Conservation (phyloP, 64 coral and sea anemone genomes). For the Cladopsammia gracilis region DNA sequence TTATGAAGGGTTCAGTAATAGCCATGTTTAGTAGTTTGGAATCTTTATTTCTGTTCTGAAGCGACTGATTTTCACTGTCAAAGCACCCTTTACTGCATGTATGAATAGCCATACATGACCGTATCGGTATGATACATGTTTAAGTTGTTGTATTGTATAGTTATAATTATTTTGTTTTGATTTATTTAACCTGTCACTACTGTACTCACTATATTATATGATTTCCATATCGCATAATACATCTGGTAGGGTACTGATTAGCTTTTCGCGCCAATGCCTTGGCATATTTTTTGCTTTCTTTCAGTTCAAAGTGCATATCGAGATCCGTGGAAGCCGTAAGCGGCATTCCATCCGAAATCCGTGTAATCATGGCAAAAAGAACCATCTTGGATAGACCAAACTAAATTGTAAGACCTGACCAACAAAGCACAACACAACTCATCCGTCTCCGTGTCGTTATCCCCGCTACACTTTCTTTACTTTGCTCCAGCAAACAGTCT, state of each 20-base stretch:
- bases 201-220: conserved; percentile 81
- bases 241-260: conserved; percentile 92
- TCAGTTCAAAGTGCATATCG: conserved; percentile 94
- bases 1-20: no score
- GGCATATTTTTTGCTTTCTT: conserved; percentile 87
- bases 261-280: conserved; percentile 86
- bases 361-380: conserved; percentile 93
- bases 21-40: no score
- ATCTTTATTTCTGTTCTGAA: no score
- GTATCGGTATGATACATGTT: no score
- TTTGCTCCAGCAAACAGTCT: background rate
- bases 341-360: conserved; percentile 80
- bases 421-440: background rate
- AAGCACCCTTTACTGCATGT: no score
- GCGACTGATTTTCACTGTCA: no score
- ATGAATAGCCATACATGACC: no score
- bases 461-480: background rate
- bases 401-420: background rate
- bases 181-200: no score
- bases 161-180: no score
- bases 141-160: no score
- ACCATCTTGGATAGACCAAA: conserved; percentile 54
- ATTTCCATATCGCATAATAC: conserved; percentile 77
- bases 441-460: background rate
- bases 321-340: conserved; percentile 90